phyloP scores from a whole-genome alignment of 2,797 vertebrate species.

The Ciconia nigra region DNA sequence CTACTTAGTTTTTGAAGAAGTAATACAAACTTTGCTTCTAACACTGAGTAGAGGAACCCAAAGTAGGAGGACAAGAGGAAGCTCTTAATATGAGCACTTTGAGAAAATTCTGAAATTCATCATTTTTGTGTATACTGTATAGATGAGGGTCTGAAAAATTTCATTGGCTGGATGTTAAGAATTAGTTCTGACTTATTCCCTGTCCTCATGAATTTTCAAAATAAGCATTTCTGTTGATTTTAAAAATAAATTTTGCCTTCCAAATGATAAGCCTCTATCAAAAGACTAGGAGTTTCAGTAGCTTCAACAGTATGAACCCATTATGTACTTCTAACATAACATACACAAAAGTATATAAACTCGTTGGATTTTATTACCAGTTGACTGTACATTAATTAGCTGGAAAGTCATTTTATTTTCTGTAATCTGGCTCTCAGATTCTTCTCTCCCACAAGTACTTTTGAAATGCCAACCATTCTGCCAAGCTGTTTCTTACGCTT shows the following conservation, averaged over 20 bases:
- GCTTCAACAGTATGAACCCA: background rate
- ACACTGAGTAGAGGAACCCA: background rate
- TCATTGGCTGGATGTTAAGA: background rate
- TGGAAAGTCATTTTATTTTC: background rate
- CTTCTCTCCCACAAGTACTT: background rate
- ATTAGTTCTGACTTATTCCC: background rate
- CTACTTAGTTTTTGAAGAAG: background rate
- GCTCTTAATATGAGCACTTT: background rate
- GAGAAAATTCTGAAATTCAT: background rate
- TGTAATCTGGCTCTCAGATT: background rate
- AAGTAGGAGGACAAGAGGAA: background rate
- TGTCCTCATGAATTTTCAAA: background rate
- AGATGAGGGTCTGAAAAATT: background rate
- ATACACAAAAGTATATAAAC: background rate
- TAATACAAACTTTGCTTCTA: background rate
- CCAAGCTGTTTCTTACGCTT: background rate
- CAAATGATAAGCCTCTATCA: background rate
- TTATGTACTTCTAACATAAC: background rate
- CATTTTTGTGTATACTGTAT: background rate
- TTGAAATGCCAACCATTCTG: constrained; percentile 6
- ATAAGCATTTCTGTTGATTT: background rate
- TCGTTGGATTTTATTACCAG: background rate
- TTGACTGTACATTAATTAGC: background rate
- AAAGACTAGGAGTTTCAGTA: background rate
- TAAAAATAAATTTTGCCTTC: background rate